A percentile compares a stretch with the other conserved stretches of the same genome.
These are phyloP conservation scores for Odontocolon sp. DNA, from an alignment of 2,888 invertebrate genomes.

Conservation along the genomic window DNA sequence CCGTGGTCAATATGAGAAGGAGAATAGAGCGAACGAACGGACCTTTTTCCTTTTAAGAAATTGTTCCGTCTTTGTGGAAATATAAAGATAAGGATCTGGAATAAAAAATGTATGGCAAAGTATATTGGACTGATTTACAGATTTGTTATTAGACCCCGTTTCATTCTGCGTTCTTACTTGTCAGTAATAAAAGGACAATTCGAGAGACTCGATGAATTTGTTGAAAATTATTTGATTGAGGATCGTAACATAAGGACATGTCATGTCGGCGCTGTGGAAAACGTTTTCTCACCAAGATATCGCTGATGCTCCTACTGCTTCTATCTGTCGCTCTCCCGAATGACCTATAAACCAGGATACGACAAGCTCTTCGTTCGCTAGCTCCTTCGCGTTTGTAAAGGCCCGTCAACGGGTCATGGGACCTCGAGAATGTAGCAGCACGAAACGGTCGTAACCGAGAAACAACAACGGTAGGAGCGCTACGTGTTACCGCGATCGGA, in stretches of 20 bases:
- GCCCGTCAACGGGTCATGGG: conserved; percentile 41
- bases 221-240: conserved; percentile 16
- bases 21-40: conserved; percentile 38
- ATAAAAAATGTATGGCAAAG: background rate
- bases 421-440: conserved; percentile 60
- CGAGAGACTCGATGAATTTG: conserved; percentile 5
- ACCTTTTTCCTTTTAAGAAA: conserved; percentile 34
- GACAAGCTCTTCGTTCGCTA: conserved; percentile 44
- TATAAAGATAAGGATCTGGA: conserved; percentile 6
- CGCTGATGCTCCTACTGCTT: conserved; percentile 46
- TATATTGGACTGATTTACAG: background rate
- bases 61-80: conserved; percentile 16
- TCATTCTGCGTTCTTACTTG: background rate
- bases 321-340: conserved; percentile 61
- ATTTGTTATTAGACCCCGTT: background rate
- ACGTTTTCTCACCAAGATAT: conserved; percentile 32
- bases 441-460: conserved; percentile 62
- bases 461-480: conserved; percentile 52
- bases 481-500: conserved; percentile 65
- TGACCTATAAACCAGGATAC: conserved; percentile 69
- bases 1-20: conserved; percentile 14
- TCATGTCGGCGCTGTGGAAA: conserved; percentile 4
- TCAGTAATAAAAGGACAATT: background rate
- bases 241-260: conserved; percentile 1
- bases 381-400: conserved; percentile 39